phyloP scores from a whole-genome alignment of 1,140 invertebrate species.

The Triops cancriformis region DNA sequence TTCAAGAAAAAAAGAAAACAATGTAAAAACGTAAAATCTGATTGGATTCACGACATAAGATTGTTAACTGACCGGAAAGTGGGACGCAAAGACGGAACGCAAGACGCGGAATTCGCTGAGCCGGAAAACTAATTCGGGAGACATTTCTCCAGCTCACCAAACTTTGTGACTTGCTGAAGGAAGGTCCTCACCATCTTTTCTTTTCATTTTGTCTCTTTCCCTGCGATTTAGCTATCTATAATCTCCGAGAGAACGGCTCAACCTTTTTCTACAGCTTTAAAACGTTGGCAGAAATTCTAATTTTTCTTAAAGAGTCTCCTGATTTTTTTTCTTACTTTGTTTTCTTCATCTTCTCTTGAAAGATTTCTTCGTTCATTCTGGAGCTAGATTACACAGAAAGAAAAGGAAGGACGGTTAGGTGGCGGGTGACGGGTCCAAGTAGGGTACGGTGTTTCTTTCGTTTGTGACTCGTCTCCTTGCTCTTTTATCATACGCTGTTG shows the following conservation, averaged over 20 bases:
- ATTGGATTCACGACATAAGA: background rate
- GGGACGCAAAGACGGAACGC: background rate
- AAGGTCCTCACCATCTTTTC: no score
- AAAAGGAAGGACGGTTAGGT: no score
- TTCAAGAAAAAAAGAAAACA: background rate
- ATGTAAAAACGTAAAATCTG: background rate
- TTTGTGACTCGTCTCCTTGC: background rate
- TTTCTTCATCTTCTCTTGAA: no score
- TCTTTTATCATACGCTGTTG: background rate
- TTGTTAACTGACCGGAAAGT: slow-evolving; percentile 6
- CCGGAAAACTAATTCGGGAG: background rate
- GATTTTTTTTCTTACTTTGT: background rate
- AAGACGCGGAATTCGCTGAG: background rate
- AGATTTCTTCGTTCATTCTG: no score
- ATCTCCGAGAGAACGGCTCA: no score
- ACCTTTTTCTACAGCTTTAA: background rate
- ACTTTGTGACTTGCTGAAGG: background rate
- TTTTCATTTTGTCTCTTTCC: no score
- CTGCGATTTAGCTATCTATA: no score
- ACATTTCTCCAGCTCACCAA: background rate
- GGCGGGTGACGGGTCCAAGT: no score
- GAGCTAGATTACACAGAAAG: no score
- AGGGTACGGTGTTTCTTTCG: background rate
- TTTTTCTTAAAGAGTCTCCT: background rate
- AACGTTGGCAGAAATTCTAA: background rate